phyloP scores from a whole-genome alignment of 2,888 invertebrate species.

The Marronus borbonicus region DNA sequence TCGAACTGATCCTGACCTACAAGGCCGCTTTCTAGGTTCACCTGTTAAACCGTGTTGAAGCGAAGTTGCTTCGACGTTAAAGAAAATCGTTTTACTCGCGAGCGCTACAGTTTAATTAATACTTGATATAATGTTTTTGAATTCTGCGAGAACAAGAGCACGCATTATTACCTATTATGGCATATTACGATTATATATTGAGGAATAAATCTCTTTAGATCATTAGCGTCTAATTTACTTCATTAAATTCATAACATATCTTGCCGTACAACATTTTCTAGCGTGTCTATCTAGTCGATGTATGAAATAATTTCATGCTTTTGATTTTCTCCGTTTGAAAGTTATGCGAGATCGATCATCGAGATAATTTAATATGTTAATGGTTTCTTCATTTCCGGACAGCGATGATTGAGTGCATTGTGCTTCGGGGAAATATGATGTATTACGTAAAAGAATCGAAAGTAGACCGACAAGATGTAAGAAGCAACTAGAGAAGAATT shows the following conservation, averaged over 20 bases:
- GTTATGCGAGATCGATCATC: conserved; percentile 20
- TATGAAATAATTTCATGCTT: too few species aligned
- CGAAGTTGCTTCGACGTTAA: conserved; percentile 2
- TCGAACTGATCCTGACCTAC: conserved; percentile 49
- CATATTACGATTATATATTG: neutral
- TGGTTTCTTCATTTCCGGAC: conserved; percentile 18
- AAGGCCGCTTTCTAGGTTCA: conserved; percentile 49
- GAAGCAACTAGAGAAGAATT: neutral
- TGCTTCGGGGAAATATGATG: neutral
- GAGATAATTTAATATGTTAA: conserved; percentile 10
- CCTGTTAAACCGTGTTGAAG: conserved; percentile 19
- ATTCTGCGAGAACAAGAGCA: neutral
- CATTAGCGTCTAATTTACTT: neutral
- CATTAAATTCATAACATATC: neutral
- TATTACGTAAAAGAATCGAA: conserved; percentile 39
- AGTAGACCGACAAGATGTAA: conserved; percentile 16
- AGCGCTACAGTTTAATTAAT: conserved; percentile 13
- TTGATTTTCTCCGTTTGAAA: too few species aligned
- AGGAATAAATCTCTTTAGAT: neutral
- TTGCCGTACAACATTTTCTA: too few species aligned
- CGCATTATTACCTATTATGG: neutral
- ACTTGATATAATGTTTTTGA: neutral
- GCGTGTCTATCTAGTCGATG: too few species aligned
- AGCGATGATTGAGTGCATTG: conserved; percentile 1
- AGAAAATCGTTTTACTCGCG: conserved; percentile 19